phyloP scores from a whole-genome alignment of 2,797 vertebrate species.

The Chloroceryle inda region DNA sequence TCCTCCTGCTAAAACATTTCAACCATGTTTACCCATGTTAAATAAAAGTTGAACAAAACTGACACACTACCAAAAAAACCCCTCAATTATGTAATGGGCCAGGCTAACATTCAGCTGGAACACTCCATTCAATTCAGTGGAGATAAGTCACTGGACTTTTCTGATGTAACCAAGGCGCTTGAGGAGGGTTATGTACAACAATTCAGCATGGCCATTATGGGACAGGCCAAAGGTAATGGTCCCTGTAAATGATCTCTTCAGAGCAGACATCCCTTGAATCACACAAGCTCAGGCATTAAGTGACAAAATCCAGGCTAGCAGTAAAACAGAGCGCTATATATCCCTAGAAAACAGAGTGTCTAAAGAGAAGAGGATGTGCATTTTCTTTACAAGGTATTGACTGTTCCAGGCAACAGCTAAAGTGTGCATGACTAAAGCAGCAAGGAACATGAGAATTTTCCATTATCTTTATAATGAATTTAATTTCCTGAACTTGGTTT shows the following conservation, averaged over 20 bases:
- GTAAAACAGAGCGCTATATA: rapidly evolving
- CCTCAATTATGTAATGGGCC: too few relatives aligned
- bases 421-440: background rate
- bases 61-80: background rate
- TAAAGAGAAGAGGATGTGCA: background rate
- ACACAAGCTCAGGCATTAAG: background rate
- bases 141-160: background rate
- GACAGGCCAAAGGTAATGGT: background rate
- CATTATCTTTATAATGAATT: background rate
- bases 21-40: background rate
- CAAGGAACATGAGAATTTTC: background rate
- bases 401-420: background rate
- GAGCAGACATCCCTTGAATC: background rate
- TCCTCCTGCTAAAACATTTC: background rate
- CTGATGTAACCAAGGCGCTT: too few relatives aligned
- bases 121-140: rapidly evolving
- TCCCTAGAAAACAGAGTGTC: background rate
- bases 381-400: background rate
- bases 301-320: background rate
- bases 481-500: constrained; percentile 33
- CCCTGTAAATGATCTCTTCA: background rate
- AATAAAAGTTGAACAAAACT: background rate
- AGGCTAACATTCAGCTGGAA: background rate
- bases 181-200: background rate
- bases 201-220: background rate